These are phyloP conservation scores for Deroptyus accipitrinus DNA, from an alignment of 2,113 vertebrate species.

Conservation along the genomic window DNA sequence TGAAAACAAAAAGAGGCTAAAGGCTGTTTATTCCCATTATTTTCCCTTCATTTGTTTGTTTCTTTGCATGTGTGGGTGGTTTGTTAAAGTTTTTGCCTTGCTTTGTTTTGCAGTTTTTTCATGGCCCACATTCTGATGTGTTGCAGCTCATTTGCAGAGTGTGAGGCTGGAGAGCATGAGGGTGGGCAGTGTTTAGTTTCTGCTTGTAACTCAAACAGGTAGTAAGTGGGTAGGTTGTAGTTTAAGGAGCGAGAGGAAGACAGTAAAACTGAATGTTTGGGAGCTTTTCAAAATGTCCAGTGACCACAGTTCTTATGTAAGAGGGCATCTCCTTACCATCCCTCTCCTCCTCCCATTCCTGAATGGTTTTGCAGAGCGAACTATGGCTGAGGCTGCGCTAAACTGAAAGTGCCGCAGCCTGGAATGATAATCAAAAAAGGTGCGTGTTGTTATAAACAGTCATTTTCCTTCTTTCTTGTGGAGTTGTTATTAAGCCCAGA, in stretches of 20 bases:
- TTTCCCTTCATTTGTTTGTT: slow-evolving; percentile 11
- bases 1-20: background rate
- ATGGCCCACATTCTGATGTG: background rate
- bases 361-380: background rate
- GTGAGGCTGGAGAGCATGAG: fast-evolving
- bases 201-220: background rate
- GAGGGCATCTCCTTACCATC: background rate
- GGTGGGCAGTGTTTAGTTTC: background rate
- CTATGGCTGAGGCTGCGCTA: background rate
- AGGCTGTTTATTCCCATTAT: slow-evolving; percentile 25
- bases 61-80: background rate
- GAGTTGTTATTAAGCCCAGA: slow-evolving; percentile 54
- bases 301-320: background rate
- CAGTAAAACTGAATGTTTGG: background rate
- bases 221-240: background rate
- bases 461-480: slow-evolving; percentile 49
- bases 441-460: slow-evolving; percentile 48
- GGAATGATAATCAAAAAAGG: slow-evolving; percentile 51
- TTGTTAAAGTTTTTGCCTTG: slow-evolving; percentile 6
- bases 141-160: background rate
- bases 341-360: background rate
- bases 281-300: background rate
- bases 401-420: slow-evolving; percentile 4
- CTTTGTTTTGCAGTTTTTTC: background rate
- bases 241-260: background rate